These are phyloP conservation scores for Cygnus olor DNA, from an alignment of 2,797 vertebrate species.

Conservation along the genomic window DNA sequence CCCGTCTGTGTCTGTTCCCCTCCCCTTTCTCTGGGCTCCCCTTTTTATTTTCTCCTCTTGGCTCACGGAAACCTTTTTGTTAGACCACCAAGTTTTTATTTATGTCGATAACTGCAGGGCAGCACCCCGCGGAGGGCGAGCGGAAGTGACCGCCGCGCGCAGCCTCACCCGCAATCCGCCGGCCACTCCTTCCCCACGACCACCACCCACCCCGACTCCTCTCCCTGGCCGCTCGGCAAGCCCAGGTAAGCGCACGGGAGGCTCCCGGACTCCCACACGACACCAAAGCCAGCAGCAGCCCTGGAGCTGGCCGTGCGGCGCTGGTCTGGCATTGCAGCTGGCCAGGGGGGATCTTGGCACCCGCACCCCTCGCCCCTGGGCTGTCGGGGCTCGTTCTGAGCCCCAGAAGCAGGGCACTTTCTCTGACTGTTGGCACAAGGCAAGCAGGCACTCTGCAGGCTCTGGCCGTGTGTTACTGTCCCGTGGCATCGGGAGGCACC, in stretches of 20 bases:
- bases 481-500: not conserved
- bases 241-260: constrained; percentile 65
- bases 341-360: not conserved
- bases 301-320: not conserved
- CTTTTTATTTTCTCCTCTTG: constrained; percentile 81
- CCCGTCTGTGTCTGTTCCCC: constrained; percentile 55
- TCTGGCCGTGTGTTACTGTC: fast-evolving
- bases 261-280: not conserved
- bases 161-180: constrained; percentile 79
- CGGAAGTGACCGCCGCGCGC: constrained; percentile 84
- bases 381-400: not conserved
- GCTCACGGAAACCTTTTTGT: constrained; percentile 87
- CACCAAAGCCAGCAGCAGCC: not conserved
- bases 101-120: constrained; percentile 99
- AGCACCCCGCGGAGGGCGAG: constrained; percentile 86
- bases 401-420: not conserved
- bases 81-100: constrained; percentile 99
- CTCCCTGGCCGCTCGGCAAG: constrained; percentile 53
- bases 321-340: not conserved
- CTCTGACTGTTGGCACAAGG: not conserved
- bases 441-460: not conserved
- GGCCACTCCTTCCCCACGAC: constrained; percentile 81
- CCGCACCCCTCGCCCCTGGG: not conserved
- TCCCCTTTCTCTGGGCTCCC: constrained; percentile 77
- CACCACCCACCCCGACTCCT: constrained; percentile 75